Conservation (phyloP, 2,888 invertebrate species). For the Temnothorax rugatulus region DNA sequence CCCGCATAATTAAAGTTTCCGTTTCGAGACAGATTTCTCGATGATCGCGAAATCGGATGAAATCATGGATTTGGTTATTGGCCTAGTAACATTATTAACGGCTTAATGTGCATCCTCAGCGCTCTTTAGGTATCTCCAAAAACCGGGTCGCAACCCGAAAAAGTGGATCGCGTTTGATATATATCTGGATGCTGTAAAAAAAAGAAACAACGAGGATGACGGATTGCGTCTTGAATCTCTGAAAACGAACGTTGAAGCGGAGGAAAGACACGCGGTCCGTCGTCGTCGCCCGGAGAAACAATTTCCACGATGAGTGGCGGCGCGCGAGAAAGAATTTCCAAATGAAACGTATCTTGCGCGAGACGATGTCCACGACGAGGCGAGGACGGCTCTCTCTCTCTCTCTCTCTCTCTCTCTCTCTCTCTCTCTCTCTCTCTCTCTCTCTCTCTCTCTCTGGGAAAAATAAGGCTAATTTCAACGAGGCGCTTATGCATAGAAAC, state of each 20-base stretch:
- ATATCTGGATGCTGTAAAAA: conserved; percentile 39
- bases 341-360: conserved; percentile 24
- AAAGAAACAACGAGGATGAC: conserved; percentile 27
- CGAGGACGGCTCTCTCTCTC: not conserved
- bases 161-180: conserved; percentile 57
- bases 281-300: conserved; percentile 24
- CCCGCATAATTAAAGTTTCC: conserved; percentile 16
- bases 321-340: conserved; percentile 24
- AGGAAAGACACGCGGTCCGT: not conserved
- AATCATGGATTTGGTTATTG: conserved; percentile 37
- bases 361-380: conserved; percentile 1
- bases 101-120: conserved; percentile 35
- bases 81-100: not conserved
- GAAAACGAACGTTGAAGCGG: conserved; percentile 22
- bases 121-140: conserved; percentile 40
- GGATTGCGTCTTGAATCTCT: conserved; percentile 58
- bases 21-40: not conserved
- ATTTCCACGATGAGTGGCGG: conserved; percentile 32
- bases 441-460: not conserved
- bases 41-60: conserved; percentile 10
- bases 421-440: no score
- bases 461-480: conserved; percentile 23
- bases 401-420: no score
- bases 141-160: not conserved
- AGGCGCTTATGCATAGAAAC: not conserved